These are phyloP conservation scores for Odontesthes bonariensis DNA, from an alignment of 2,113 vertebrate species.

Conservation along the genomic window DNA sequence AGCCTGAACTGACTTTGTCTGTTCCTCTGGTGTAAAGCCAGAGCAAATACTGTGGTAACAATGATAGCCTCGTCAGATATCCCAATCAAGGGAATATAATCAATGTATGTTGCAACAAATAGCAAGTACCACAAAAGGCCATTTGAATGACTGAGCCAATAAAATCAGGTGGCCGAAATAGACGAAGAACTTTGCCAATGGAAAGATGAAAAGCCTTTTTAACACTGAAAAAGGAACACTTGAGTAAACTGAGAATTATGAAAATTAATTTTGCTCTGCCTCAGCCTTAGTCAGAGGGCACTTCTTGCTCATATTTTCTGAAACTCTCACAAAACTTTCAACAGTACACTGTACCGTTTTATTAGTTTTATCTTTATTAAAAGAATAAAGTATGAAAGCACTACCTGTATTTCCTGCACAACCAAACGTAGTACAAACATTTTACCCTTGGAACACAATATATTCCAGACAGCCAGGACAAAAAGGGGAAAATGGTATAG, in stretches of 20 bases:
- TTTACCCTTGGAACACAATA: not conserved
- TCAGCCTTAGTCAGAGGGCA: too few relatives aligned
- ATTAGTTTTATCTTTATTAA: not conserved
- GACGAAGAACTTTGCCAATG: too few relatives aligned
- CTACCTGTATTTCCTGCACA: not conserved
- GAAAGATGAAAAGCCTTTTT: too few relatives aligned
- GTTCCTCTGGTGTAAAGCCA: not conserved
- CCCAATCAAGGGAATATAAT: not conserved
- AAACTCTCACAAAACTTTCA: not conserved
- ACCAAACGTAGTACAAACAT: not conserved
- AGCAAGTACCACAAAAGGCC: too few relatives aligned
- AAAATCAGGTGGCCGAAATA: too few relatives aligned
- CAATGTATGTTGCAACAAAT: too few relatives aligned
- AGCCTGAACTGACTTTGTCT: too few relatives aligned
- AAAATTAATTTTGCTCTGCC: too few relatives aligned
- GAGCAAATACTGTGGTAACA: constrained; percentile 1
- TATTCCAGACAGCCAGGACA: not conserved
- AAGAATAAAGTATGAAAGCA: not conserved
- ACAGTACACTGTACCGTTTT: not conserved
- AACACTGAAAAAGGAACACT: too few relatives aligned
- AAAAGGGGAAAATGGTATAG: not conserved
- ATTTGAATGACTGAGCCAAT: too few relatives aligned
- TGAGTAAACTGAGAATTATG: too few relatives aligned
- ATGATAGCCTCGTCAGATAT: not conserved
- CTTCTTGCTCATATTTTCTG: not conserved